phyloP scores from a whole-genome alignment of 2,888 invertebrate genomes.

The Pedicia rivosa region DNA sequence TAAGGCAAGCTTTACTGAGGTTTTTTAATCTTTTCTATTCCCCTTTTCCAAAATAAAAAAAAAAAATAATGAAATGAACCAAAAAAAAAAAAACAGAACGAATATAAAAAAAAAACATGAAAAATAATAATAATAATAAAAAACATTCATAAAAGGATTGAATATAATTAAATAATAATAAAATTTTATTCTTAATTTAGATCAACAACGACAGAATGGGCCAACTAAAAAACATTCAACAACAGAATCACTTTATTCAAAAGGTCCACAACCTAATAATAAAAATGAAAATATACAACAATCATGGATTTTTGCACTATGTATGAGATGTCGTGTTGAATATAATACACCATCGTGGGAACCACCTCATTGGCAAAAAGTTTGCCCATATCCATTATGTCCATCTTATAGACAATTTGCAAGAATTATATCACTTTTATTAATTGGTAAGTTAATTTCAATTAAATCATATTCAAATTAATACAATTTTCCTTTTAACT shows the following conservation, averaged over 20 bases:
- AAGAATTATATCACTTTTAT: conserved; percentile 51
- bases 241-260: conserved; percentile 17
- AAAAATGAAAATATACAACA: conserved; percentile 21
- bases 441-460: conserved; percentile 54
- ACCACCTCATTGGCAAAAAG: conserved; percentile 60
- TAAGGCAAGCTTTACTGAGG: too few relatives aligned
- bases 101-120: too few relatives aligned
- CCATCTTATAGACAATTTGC: conserved; percentile 72
- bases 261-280: conserved; percentile 6
- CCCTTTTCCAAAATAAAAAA: too few relatives aligned
- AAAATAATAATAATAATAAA: too few relatives aligned
- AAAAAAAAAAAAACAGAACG: too few relatives aligned
- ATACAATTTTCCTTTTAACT: neutral
- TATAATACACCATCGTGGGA: conserved; percentile 67
- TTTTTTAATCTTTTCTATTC: too few relatives aligned
- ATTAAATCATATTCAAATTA: neutral
- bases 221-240: conserved; percentile 2
- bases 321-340: conserved; percentile 60
- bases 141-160: too few relatives aligned
- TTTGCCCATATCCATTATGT: conserved; percentile 74
- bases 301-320: conserved; percentile 73
- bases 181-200: too few relatives aligned
- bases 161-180: too few relatives aligned
- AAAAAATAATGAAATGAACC: too few relatives aligned
- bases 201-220: too few relatives aligned